Evolutionary conservation across 2,888 invertebrate genomes (phyloP), one percentile per base, ranked within the genome.

Genomic region (Drosophila multiciliata): DNA sequence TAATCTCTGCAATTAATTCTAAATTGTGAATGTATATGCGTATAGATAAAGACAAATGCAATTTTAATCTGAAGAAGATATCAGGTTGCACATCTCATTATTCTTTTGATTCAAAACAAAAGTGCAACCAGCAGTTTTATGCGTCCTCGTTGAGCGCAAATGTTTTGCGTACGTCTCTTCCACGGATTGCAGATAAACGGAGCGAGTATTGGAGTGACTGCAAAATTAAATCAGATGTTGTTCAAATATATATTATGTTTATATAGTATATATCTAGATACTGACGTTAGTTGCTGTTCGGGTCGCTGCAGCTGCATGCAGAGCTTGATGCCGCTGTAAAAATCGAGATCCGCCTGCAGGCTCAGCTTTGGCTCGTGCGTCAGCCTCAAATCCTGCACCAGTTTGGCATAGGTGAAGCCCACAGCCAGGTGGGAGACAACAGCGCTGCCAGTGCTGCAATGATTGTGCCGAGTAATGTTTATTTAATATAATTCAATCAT

Each of bases 301-400:
- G 96, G 96, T 83, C 96, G 95, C 54, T 94, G 95, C 17, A 97
- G 94, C 89, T 96, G 95, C 94, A 97, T 95, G 92, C 97, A 97
- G 61, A 97, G 93, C 79, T 96, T 95, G n/a, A 96, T 95, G 64
- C 95, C 95, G 26, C 95, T 95, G 59, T 95, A 96, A 91, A 97
- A 97, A 88, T 97, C 96, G 40, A 97, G 94, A 90, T 97, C 95
- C 0, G 96, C 96, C 52, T 95, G 94, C 59, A 97, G 94, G 83
- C 95, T 95, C 20, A 97, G 93, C 87, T 95, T 95, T 0, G 96
- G 96, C 86, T 96, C 96, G 40, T 95, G 93, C 1, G 94, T 94
- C 2, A 96, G 92, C 15, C 94, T 94, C 86, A 96, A 96, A 81
- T 95, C 95, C 6, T 96, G 94, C 79, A 95, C 94, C 15, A 96